phyloP scores from a whole-genome alignment of 2,113 vertebrate genomes.

The Dipodomys stephensi region DNA sequence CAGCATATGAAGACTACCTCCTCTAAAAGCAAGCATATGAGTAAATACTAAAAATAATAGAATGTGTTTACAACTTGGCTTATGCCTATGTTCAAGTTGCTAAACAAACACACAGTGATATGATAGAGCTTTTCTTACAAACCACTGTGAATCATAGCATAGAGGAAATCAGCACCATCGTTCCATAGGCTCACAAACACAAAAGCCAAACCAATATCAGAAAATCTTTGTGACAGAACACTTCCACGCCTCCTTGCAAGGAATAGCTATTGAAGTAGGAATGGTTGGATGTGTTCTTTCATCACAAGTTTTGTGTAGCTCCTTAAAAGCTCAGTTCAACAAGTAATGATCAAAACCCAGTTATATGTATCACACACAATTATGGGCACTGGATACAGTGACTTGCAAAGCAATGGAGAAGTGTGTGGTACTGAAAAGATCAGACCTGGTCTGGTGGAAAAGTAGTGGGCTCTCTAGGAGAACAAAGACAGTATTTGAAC shows the following conservation, averaged over 20 bases:
- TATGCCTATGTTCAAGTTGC: background rate
- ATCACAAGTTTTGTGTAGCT: background rate
- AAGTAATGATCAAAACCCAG: background rate
- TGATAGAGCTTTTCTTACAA: background rate
- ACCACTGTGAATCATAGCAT: background rate
- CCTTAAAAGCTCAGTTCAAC: background rate
- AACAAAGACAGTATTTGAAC: background rate
- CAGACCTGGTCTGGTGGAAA: background rate
- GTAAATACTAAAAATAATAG: background rate
- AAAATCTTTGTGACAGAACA: background rate
- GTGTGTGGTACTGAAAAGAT: background rate
- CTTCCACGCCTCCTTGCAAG: background rate
- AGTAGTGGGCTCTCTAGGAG: background rate
- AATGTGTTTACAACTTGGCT: background rate
- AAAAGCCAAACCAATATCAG: background rate
- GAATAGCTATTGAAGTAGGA: background rate
- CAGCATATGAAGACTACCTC: rapidly evolving
- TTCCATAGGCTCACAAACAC: background rate
- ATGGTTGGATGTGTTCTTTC: background rate
- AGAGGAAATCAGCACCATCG: background rate
- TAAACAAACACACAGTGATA: background rate
- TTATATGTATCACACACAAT: background rate
- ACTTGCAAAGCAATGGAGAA: background rate
- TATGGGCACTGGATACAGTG: background rate
- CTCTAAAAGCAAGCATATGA: background rate